phyloP scores from a whole-genome alignment of 1,140 invertebrate genomes.

The Drosophila bipectinata region DNA sequence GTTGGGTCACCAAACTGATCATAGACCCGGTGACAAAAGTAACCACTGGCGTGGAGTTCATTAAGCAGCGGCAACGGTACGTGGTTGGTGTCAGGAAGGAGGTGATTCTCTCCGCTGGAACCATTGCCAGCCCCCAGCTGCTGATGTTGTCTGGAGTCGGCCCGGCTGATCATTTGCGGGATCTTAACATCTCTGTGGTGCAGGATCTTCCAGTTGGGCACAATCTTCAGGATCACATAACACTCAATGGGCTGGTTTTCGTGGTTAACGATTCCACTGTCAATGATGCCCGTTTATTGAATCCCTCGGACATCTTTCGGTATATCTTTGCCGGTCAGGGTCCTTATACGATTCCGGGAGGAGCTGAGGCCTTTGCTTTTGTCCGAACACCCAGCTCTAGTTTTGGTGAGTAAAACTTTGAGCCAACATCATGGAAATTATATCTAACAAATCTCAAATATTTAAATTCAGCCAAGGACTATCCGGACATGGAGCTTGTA shows the following conservation, averaged over 20 bases:
- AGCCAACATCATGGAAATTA: background rate
- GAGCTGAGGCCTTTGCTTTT: conserved; percentile 89
- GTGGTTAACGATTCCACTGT: conserved; percentile 87
- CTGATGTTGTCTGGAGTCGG: conserved; percentile 93
- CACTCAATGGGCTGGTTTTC: conserved; percentile 88
- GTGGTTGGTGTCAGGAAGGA: conserved; percentile 89
- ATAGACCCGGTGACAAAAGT: conserved; percentile 86
- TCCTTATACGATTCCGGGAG: conserved; percentile 89
- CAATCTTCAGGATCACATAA: conserved; percentile 92
- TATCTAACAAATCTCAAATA: too few relatives aligned
- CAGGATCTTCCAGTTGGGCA: conserved; percentile 90
- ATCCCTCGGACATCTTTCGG: conserved; percentile 85
- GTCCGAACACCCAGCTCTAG: conserved; percentile 85
- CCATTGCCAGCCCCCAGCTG: conserved; percentile 92
- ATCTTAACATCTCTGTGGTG: conserved; percentile 85
- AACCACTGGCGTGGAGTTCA: conserved; percentile 85
- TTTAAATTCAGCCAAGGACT: conserved; percentile 58
- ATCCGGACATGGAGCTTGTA: conserved; percentile 91
- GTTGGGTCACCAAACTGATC: conserved; percentile 89
- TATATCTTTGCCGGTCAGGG: conserved; percentile 87
- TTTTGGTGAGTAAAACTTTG: conserved; percentile 43
- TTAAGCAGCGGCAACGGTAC: conserved; percentile 85
- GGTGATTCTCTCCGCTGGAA: conserved; percentile 90
- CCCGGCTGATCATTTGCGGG: conserved; percentile 88
- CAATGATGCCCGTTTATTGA: conserved; percentile 80